These are phyloP conservation scores for Tetramorium bicarinatum DNA, from an alignment of 2,888 invertebrate genomes.

Conservation along the genomic window DNA sequence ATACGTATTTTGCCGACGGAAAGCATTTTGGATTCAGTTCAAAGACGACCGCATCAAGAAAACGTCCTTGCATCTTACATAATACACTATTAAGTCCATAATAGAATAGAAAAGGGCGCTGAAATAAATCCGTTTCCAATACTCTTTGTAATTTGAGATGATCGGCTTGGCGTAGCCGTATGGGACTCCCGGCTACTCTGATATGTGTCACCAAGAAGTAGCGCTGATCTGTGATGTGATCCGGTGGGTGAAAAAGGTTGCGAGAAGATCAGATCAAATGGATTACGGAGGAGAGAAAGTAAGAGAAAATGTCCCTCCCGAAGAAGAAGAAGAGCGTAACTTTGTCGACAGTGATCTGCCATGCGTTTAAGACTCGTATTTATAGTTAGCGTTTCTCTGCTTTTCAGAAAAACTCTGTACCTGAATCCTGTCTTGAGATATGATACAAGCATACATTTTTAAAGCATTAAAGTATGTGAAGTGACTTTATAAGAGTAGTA, in stretches of 20 bases:
- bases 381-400: background rate
- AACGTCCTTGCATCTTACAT: conserved; percentile 52
- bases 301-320: conserved; percentile 60
- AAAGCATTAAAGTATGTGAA: background rate
- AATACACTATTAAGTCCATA: conserved; percentile 67
- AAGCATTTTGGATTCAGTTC: conserved; percentile 34
- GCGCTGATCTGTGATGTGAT: conserved; percentile 73
- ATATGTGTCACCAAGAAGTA: conserved; percentile 71
- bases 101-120: conserved; percentile 71
- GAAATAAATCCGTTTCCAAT: conserved; percentile 85
- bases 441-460: conserved; percentile 15
- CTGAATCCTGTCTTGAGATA: background rate
- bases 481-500: too few relatives aligned
- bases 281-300: conserved; percentile 69
- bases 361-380: conserved; percentile 30
- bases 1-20: background rate
- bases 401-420: background rate
- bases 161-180: conserved; percentile 82
- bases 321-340: conserved; percentile 51
- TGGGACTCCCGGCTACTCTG: conserved; percentile 66
- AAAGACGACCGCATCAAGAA: conserved; percentile 10
- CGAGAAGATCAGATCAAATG: conserved; percentile 69
- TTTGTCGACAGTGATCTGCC: conserved; percentile 29
- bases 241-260: conserved; percentile 66
- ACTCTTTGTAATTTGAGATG: conserved; percentile 86